Percentiles rank a stretch among this genome's conserved stretches.
Conservation (phyloP, 2,113 vertebrate genomes). For the Anarrhichthys ocellatus region DNA sequence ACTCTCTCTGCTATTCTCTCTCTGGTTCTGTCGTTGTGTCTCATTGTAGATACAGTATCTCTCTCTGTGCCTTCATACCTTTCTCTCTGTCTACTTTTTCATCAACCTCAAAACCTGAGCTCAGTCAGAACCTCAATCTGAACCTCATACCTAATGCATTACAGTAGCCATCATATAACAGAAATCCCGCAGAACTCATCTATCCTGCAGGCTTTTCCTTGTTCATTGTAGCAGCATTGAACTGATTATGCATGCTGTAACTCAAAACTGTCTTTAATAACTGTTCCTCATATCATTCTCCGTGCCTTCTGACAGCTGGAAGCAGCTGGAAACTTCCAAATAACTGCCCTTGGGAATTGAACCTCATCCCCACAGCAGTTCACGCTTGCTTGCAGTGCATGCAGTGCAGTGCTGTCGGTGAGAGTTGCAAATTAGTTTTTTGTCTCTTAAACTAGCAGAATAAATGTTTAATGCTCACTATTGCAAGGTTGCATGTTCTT, state of each 20-base stretch:
- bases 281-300: constrained; percentile 23
- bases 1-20: constrained; percentile 32
- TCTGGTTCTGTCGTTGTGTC: constrained; percentile 36
- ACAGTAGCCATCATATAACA: constrained; percentile 29
- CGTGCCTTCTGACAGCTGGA: constrained; percentile 33
- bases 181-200: constrained; percentile 36
- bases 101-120: constrained; percentile 43
- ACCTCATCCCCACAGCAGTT: constrained; percentile 22
- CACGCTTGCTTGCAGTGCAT: constrained; percentile 14
- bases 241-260: constrained; percentile 13
- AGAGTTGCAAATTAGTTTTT: constrained; percentile 30
- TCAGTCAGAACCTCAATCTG: constrained; percentile 53
- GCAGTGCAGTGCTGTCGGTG: constrained; percentile 15
- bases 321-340: constrained; percentile 56
- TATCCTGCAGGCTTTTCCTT: constrained; percentile 39
- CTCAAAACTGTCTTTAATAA: constrained; percentile 42
- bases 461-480: constrained; percentile 33
- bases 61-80: constrained; percentile 14
- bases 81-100: constrained; percentile 36
- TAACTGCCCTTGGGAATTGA: constrained; percentile 29
- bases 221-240: constrained; percentile 35
- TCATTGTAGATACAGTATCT: constrained; percentile 32
- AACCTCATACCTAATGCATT: constrained; percentile 64
- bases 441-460: constrained; percentile 19
- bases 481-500: constrained; percentile 11